A percentile compares a stretch with the other conserved stretches of the same genome.
phyloP scores from a whole-genome alignment of 2,113 vertebrate genomes.

The Equus quagga region DNA sequence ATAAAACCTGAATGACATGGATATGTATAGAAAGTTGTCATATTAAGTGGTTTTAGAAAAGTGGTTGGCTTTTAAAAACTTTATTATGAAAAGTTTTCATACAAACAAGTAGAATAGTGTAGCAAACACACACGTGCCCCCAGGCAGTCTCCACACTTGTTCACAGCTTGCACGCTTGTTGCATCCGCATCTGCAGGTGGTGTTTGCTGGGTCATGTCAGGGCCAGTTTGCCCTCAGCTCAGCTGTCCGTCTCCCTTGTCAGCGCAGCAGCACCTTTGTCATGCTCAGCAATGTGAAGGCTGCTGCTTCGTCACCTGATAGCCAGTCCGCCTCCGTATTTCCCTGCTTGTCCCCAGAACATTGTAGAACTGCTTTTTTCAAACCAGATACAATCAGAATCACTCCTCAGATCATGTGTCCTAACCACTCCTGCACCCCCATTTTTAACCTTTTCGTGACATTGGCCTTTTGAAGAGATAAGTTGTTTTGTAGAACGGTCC shows the following conservation, averaged over 20 bases:
- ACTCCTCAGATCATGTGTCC: too few relatives aligned
- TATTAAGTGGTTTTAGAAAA: neutral
- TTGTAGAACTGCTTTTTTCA: neutral
- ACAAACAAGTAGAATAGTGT: neutral
- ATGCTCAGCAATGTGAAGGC: too few relatives aligned
- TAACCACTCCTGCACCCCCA: too few relatives aligned
- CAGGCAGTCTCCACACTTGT: accelerated
- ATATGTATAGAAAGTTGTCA: neutral
- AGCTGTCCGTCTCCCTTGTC: neutral
- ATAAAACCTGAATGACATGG: neutral
- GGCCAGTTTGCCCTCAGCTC: neutral
- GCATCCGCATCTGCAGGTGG: neutral
- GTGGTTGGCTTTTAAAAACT: neutral
- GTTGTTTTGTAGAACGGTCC: neutral
- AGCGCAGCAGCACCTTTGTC: neutral
- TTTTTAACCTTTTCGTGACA: neutral
- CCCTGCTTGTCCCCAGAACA: neutral
- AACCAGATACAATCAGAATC: neutral
- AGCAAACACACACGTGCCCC: accelerated
- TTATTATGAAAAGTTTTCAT: neutral
- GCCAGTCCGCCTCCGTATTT: neutral
- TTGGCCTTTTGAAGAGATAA: neutral
- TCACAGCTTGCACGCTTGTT: accelerated
- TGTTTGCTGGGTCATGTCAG: neutral
- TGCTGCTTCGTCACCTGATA: neutral